Evolutionary conservation across 1,140 invertebrate genomes (phyloP).

Genomic region (Orius insidiosus): DNA sequence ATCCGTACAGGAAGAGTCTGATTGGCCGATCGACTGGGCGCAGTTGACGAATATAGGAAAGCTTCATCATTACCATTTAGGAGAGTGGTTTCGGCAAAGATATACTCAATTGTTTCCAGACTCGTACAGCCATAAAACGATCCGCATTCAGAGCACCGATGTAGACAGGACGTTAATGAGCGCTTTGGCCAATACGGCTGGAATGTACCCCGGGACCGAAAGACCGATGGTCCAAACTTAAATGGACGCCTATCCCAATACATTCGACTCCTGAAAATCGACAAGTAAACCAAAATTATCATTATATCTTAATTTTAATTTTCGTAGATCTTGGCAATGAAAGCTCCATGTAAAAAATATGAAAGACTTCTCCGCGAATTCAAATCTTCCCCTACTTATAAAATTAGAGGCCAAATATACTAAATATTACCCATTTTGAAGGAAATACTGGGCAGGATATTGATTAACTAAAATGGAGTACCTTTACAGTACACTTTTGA

Average conservation of each 20-base stretch:
- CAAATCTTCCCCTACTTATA: constrained; percentile 36
- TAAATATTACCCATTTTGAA: constrained; percentile 45
- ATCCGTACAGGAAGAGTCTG: constrained; percentile 48
- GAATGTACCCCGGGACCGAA: constrained; percentile 42
- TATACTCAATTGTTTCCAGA: constrained; percentile 39
- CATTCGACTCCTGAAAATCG: constrained; percentile 54
- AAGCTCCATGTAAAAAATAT: constrained; percentile 47
- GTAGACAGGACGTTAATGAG: constrained; percentile 81
- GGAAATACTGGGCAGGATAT: constrained; percentile 38
- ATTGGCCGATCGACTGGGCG: constrained; percentile 60
- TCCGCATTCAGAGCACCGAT: constrained; percentile 57
- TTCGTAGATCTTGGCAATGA: constrained; percentile 31
- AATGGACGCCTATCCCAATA: constrained; percentile 82
- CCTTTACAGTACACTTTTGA: constrained; percentile 48
- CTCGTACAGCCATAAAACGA: constrained; percentile 39
- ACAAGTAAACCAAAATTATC: constrained; percentile 31
- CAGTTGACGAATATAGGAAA: constrained; percentile 64
- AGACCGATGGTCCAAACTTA: constrained; percentile 42
- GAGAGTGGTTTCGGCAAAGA: constrained; percentile 38
- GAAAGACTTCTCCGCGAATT: constrained; percentile 34
- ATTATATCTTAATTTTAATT: constrained; percentile 5
- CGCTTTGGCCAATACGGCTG: constrained; percentile 64
- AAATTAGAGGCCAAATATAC: constrained; percentile 40
- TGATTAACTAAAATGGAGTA: constrained; percentile 34
- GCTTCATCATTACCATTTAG: constrained; percentile 38